Percentiles rank a stretch among this genome's conserved stretches.
Evolutionary conservation across 1,140 invertebrate genomes (phyloP).

Genomic region (Megalonaias nervosa): DNA sequence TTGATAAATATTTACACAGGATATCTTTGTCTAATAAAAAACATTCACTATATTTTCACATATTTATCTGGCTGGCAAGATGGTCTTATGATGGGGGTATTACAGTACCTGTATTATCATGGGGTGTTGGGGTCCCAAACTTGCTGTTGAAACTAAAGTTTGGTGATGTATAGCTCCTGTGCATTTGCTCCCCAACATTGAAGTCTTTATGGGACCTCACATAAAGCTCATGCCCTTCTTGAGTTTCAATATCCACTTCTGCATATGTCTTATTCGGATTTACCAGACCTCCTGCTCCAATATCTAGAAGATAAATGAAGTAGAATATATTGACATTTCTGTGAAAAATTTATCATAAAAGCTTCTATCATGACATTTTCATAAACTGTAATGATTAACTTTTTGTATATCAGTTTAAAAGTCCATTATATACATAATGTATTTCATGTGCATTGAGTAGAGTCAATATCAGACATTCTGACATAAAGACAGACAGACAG

Average conservation of each 20-base stretch:
- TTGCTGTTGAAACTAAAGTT: slow-evolving; percentile 47
- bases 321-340: background rate
- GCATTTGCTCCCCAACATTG: slow-evolving; percentile 62
- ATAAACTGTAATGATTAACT: background rate
- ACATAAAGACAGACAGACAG: no score
- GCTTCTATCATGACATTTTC: background rate
- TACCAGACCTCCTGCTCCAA: slow-evolving; percentile 65
- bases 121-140: slow-evolving; percentile 69
- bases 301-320: slow-evolving; percentile 48
- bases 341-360: background rate
- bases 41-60: no score
- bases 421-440: no score
- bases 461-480: no score
- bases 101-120: slow-evolving; percentile 61
- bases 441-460: no score
- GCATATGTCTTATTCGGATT: slow-evolving; percentile 68
- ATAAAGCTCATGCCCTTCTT: slow-evolving; percentile 65
- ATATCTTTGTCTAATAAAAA: no score
- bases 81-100: background rate
- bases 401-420: no score
- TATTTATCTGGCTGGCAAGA: no score
- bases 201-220: slow-evolving; percentile 62
- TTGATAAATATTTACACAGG: no score
- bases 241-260: slow-evolving; percentile 61
- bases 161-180: slow-evolving; percentile 58